These are phyloP conservation scores for Cylloceria caligata DNA, from an alignment of 2,888 invertebrate genomes.

Conservation along the genomic window DNA sequence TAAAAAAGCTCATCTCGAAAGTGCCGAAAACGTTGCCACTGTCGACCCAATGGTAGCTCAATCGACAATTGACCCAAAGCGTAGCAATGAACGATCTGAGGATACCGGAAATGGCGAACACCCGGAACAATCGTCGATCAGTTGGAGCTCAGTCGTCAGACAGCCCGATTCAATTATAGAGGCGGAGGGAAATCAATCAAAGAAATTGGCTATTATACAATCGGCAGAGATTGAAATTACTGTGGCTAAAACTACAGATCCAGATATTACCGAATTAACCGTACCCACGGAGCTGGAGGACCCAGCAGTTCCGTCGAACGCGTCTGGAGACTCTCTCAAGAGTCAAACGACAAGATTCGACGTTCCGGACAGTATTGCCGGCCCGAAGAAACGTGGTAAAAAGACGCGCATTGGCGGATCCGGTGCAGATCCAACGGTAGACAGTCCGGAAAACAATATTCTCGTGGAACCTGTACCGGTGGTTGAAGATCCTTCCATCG, in stretches of 20 bases:
- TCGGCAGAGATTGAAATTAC: conserved; percentile 12
- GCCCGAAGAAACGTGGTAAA: conserved; percentile 59
- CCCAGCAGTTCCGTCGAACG: background rate
- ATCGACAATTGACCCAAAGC: conserved; percentile 10
- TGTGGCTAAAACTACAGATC: background rate
- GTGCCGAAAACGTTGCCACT: conserved; percentile 41
- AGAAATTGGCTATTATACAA: conserved; percentile 48
- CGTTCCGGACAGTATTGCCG: conserved; percentile 21
- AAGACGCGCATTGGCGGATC: conserved; percentile 36
- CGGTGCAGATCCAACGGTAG: background rate
- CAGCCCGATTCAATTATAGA: conserved; percentile 24
- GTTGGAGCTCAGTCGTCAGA: conserved; percentile 53
- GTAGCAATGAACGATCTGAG: conserved; percentile 33
- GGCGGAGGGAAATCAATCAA: conserved; percentile 32
- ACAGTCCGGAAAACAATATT: conserved; percentile 6
- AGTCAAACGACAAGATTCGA: conserved; percentile 13
- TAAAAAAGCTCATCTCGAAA: conserved; percentile 69
- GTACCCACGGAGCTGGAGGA: background rate
- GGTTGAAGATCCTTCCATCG: conserved; percentile 29
- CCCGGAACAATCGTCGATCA: conserved; percentile 8
- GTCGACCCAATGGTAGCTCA: conserved; percentile 30
- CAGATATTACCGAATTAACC: background rate
- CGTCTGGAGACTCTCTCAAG: background rate
- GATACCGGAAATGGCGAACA: conserved; percentile 29
- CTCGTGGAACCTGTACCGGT: conserved; percentile 34